Percentiles rank a stretch among this genome's conserved stretches.
Conservation (phyloP, 2,888 invertebrate species). For the Mesochorus sp. region DNA sequence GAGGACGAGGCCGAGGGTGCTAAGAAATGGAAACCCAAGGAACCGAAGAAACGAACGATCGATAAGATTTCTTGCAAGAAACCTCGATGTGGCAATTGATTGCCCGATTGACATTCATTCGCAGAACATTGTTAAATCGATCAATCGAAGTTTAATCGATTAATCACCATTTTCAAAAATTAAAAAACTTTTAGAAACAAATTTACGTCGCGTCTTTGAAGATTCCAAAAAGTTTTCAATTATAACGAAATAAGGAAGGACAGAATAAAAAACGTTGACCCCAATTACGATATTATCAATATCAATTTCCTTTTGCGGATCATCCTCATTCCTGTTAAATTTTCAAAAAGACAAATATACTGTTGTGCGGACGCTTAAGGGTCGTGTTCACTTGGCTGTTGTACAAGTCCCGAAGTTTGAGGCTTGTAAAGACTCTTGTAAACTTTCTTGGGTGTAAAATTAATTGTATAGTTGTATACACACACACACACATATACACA, state of each 20-base stretch:
- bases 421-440: conserved; percentile 18
- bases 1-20: conserved; percentile 62
- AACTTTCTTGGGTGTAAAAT: not conserved
- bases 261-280: no score
- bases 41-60: conserved; percentile 53
- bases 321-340: not conserved
- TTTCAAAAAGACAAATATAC: conserved; percentile 19
- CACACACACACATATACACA: not conserved
- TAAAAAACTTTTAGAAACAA: no score
- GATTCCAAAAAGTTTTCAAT: not conserved
- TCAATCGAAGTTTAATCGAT: no score
- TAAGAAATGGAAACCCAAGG: conserved; percentile 63
- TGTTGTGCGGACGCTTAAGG: conserved; percentile 15
- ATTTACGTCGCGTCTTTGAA: no score
- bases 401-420: conserved; percentile 26
- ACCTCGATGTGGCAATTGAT: conserved; percentile 18
- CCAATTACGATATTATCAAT: no score
- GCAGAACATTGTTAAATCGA: no score
- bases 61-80: conserved; percentile 65
- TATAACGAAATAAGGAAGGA: no score
- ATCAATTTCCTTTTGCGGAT: not conserved
- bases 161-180: no score
- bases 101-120: not conserved
- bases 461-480: conserved; percentile 2
- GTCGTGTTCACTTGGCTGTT: conserved; percentile 33